Evolutionary conservation across 2,113 vertebrate species (phyloP).

Genomic region (Macroglossus sobrinus): DNA sequence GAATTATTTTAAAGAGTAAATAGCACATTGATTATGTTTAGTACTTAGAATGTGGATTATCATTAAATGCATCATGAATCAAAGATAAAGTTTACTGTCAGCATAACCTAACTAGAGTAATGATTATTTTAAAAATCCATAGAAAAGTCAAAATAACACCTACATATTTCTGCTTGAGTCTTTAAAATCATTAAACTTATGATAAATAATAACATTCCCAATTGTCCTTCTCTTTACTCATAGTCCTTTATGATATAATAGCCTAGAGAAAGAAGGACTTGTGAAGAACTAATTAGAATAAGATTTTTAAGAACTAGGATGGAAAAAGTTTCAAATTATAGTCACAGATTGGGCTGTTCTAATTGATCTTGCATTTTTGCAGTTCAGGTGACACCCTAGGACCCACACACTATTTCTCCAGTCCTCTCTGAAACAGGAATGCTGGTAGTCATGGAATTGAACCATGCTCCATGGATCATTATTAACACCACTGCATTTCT

Average conservation of each 20-base stretch:
- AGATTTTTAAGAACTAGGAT: neutral
- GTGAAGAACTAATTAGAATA: neutral
- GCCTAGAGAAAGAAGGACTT: neutral
- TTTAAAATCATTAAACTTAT: neutral
- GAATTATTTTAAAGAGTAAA: neutral
- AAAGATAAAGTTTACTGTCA: conserved; percentile 20
- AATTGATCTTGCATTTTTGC: neutral
- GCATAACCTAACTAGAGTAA: neutral
- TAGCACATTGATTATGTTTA: neutral
- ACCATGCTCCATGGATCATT: neutral
- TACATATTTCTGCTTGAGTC: neutral
- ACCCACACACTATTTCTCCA: neutral
- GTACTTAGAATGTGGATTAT: neutral
- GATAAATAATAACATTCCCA: neutral
- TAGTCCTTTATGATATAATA: neutral
- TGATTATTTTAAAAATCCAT: neutral
- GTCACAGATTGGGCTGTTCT: neutral
- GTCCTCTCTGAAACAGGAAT: neutral
- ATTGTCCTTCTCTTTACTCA: neutral
- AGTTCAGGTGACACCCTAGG: neutral
- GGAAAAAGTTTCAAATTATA: neutral
- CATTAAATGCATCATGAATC: neutral
- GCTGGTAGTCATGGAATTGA: neutral
- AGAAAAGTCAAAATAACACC: neutral
- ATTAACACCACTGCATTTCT: neutral